Evolutionary conservation across 2,113 vertebrate species (phyloP).

Genomic region (Apus apus): DNA sequence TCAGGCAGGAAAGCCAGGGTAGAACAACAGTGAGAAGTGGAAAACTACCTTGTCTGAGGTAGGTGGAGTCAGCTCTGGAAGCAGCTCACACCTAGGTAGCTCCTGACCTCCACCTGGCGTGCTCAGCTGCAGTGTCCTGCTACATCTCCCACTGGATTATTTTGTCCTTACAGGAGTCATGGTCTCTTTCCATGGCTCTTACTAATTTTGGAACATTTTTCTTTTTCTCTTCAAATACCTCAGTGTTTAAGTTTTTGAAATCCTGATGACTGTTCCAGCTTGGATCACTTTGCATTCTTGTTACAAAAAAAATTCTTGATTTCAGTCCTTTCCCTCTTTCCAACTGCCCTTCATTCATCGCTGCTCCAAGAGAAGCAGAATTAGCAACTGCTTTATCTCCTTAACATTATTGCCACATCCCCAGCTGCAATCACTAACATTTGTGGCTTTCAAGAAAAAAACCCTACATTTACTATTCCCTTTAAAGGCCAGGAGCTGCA

Average conservation of each 20-base stretch:
- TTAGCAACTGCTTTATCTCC: background rate
- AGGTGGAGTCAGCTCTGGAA: rapidly evolving
- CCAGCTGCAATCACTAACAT: background rate
- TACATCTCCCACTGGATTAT: background rate
- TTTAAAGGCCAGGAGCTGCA: background rate
- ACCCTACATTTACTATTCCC: background rate
- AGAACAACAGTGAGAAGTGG: background rate
- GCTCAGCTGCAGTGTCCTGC: no score
- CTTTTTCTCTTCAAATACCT: background rate
- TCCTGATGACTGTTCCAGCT: background rate
- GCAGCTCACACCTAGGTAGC: background rate
- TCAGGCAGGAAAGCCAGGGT: background rate
- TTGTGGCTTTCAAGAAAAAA: background rate
- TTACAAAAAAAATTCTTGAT: background rate
- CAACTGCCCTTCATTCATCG: background rate
- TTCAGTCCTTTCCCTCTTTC: background rate
- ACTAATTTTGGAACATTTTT: background rate
- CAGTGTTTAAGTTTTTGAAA: background rate
- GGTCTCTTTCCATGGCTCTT: background rate
- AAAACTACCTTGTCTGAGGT: rapidly evolving
- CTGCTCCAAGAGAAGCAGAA: background rate
- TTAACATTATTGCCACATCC: background rate
- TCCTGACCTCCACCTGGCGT: background rate
- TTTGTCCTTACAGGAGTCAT: background rate
- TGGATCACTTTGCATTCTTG: background rate